Percentiles rank a stretch among this genome's conserved stretches.
Evolutionary conservation across 2,797 vertebrate genomes (phyloP).

Genomic region (Gymnoscopelus microlampas): DNA sequence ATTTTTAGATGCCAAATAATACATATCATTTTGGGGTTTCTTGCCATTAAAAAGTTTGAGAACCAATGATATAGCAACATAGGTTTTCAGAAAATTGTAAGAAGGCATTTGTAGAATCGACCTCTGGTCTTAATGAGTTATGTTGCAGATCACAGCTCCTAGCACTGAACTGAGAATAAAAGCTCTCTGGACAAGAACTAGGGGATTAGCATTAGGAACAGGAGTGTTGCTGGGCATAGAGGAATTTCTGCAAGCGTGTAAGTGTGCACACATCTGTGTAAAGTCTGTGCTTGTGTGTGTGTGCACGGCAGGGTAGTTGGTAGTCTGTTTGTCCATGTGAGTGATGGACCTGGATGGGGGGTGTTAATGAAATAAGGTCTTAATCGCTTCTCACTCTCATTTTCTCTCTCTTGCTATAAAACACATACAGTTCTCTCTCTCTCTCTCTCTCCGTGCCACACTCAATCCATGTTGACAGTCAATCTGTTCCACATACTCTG

Average conservation of each 20-base stretch:
- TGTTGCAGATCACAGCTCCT: too few species aligned
- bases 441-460: slow-evolving; percentile 3
- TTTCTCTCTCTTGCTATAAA: too few species aligned
- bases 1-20: too few species aligned
- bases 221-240: not conserved
- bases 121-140: too few species aligned
- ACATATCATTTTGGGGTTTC: too few species aligned
- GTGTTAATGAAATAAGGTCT: slow-evolving; percentile 44
- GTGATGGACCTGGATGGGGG: slow-evolving; percentile 22
- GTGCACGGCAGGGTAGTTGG: not conserved
- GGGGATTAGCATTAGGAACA: not conserved
- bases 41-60: too few species aligned
- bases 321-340: slow-evolving; percentile 14
- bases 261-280: not conserved
- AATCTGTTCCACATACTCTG: not conserved
- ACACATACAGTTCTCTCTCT: slow-evolving; percentile 6
- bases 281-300: not conserved
- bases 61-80: too few species aligned
- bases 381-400: slow-evolving; percentile 23
- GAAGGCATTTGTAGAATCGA: too few species aligned
- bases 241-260: slow-evolving; percentile 11
- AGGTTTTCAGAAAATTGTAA: too few species aligned
- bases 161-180: not conserved
- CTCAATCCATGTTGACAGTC: not conserved
- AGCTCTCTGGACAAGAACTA: not conserved